Base-by-base conservation (phyloP, 2,113 vertebrate species). In the Archocentrus centrarchus region DNA sequence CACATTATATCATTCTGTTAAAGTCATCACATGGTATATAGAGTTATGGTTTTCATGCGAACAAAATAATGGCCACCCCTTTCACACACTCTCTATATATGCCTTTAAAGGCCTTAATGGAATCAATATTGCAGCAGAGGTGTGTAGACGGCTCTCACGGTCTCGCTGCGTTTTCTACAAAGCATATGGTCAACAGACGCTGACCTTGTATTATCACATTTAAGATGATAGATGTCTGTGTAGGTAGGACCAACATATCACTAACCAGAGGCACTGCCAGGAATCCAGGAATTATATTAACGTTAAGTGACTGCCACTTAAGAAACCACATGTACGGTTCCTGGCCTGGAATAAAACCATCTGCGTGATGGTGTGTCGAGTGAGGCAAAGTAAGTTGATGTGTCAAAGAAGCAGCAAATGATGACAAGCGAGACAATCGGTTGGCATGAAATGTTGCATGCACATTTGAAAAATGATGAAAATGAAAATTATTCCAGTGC, bases 141-240 rank as follows among this genome's bases (percentile, higher is more conserved):
- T 82, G 58, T 39, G 83, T 55, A 68, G 41, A 83, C 17, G 62
- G 20, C 68, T 80, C 50, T 85, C 55, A 47, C 35, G 59, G 14
- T 14, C 75, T 83, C 82, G 27, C 66, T 75, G 6, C 50, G 32
- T 61, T 84, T 75, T 70, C 62, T 50, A n/a, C 77, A 76, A 76
- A 92, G 84, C 84, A 84, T 77, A 68, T 39, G 81, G 82, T 83
- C 82, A 78, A 80, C 90, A 79, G 75, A 88, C 84, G 76, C 80
- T 87, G 81, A 86, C 90, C 80, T 83, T 82, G 59, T 85, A 53
- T 88, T 77, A 89, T 91, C 77, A 73, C 79, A 84, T 92, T 86
- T 78, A 77, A 85, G 81, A 86, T 90, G 86, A 92, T 91, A 81
- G 77, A 91, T 90, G 61, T 87, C 85, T 88, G 66, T 75, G 76